A percentile compares a stretch with the other conserved stretches of the same genome.
These are phyloP conservation scores for Aquatica leii DNA, from an alignment of 2,888 invertebrate species.

Conservation along the genomic window DNA sequence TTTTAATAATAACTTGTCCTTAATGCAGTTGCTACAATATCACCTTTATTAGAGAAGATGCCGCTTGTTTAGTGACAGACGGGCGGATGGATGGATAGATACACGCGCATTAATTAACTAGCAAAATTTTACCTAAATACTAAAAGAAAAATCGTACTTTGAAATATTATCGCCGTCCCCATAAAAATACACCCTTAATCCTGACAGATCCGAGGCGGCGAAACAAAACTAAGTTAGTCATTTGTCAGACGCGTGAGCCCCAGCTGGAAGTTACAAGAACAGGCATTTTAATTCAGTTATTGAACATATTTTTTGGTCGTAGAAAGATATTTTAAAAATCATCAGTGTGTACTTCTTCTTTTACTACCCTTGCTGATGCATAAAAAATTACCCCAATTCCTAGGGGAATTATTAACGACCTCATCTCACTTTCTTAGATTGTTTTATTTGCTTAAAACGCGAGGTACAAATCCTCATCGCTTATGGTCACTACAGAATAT, in stretches of 20 bases:
- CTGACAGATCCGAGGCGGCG: constrained; percentile 53
- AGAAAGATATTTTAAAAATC: constrained; percentile 61
- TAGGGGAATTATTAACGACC: constrained; percentile 21
- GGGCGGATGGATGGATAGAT: constrained; percentile 48
- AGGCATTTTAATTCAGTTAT: constrained; percentile 62
- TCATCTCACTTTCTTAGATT: background rate
- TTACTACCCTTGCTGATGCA: constrained; percentile 23
- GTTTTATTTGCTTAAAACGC: background rate
- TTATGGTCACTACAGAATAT: too few relatives aligned
- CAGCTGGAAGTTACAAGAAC: constrained; percentile 48
- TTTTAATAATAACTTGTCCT: constrained; percentile 63
- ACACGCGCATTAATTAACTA: constrained; percentile 53
- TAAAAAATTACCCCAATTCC: constrained; percentile 24
- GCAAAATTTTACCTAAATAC: constrained; percentile 36
- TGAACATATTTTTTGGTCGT: constrained; percentile 61
- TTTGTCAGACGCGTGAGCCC: constrained; percentile 55
- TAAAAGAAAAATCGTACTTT: constrained; percentile 33
- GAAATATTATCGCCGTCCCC: constrained; percentile 33
- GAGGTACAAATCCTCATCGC: background rate
- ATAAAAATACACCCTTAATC: constrained; percentile 44
- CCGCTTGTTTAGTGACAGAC: constrained; percentile 53
- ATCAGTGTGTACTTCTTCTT: constrained; percentile 52
- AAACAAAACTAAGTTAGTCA: constrained; percentile 60
- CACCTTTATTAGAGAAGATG: constrained; percentile 59
- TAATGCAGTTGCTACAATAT: constrained; percentile 59